Conservation (phyloP, 2,113 vertebrate species). For the Ochotona curzoniae region DNA sequence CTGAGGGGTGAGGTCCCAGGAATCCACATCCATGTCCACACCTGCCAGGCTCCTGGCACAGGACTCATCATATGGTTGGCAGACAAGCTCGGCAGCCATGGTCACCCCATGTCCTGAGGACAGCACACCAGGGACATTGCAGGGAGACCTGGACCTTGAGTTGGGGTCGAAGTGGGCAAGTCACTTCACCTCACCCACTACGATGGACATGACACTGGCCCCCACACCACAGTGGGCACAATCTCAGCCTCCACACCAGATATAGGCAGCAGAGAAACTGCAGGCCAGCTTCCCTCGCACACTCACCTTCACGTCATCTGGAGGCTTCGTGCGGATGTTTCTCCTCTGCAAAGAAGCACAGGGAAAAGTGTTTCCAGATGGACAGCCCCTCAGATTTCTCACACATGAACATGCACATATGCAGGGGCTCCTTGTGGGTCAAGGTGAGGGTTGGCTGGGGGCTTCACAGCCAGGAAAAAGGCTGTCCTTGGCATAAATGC, state of each 20-base stretch:
- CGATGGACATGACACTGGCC: too few species aligned
- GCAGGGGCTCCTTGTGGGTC: too few species aligned
- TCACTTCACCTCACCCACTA: too few species aligned
- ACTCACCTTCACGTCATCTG: conserved; percentile 92
- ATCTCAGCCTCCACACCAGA: too few species aligned
- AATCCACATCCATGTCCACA: neutral
- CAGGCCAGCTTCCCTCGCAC: accelerated
- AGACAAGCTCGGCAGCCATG: neutral
- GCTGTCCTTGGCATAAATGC: too few species aligned
- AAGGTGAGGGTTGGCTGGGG: too few species aligned
- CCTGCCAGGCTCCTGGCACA: neutral
- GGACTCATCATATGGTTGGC: too few species aligned
- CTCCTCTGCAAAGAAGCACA: conserved; percentile 89
- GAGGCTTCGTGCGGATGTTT: conserved; percentile 89
- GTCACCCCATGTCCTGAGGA: neutral
- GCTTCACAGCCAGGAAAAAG: too few species aligned
- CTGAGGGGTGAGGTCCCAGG: neutral
- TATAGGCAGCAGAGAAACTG: too few species aligned
- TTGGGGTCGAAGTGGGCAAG: too few species aligned
- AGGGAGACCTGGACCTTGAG: neutral
- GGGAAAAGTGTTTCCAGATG: neutral
- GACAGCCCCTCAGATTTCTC: accelerated
- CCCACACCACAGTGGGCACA: too few species aligned
- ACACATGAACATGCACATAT: accelerated
- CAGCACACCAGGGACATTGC: neutral